Evolutionary conservation across 2,113 vertebrate genomes (phyloP).

Genomic region (Phaethon lepturus): DNA sequence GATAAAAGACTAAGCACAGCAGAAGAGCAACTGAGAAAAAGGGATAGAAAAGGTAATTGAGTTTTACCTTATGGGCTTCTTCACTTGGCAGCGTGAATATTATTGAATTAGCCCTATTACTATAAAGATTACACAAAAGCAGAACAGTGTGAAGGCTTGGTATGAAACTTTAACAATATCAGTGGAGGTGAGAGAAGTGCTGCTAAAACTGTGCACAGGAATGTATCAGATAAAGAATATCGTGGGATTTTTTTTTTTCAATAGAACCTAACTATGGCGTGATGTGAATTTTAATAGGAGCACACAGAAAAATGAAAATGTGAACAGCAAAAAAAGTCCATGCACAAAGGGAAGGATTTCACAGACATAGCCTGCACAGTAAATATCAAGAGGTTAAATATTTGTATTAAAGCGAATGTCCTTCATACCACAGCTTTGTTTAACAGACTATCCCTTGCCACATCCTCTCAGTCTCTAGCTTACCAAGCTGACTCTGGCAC

Average conservation of each 20-base stretch:
- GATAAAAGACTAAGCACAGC: constrained; percentile 61
- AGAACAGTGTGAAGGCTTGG: constrained; percentile 68
- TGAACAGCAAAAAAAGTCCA: neutral
- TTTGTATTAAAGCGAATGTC: neutral
- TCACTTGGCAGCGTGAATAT: constrained; percentile 58
- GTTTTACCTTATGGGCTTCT: constrained; percentile 53
- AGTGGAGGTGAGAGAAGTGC: constrained; percentile 48
- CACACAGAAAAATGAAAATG: constrained; percentile 25
- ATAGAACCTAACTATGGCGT: constrained; percentile 32
- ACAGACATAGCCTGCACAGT: neutral
- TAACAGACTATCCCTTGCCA: neutral
- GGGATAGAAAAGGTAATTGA: constrained; percentile 67
- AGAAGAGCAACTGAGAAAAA: constrained; percentile 56
- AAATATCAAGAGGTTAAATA: constrained; percentile 54
- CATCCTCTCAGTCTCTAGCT: neutral
- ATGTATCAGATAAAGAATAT: constrained; percentile 52
- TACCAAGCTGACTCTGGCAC: neutral
- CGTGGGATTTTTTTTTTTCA: neutral
- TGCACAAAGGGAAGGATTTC: constrained; percentile 20
- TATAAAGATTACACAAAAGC: constrained; percentile 68
- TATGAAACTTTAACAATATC: constrained; percentile 66
- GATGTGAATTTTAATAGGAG: constrained; percentile 72
- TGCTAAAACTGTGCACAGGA: constrained; percentile 57
- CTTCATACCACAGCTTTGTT: constrained; percentile 22
- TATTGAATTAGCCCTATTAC: constrained; percentile 70